Evolutionary conservation across 2,113 vertebrate genomes (phyloP).

Genomic region (Apteryx mantelli): DNA sequence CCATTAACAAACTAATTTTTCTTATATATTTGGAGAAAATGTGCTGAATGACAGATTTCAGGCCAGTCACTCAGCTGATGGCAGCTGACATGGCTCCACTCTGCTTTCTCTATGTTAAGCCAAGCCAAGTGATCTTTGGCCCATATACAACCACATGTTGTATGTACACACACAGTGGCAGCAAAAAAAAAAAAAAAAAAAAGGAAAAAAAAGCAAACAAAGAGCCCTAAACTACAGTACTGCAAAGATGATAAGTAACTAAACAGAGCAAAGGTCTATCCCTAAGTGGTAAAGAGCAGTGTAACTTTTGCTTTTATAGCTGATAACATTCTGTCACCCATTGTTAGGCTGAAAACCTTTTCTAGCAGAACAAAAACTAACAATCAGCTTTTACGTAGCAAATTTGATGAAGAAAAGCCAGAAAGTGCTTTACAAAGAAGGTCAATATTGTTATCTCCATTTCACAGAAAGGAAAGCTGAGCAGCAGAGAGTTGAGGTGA

Average conservation of each 20-base stretch:
- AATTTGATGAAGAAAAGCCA: neutral
- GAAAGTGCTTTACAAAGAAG: neutral
- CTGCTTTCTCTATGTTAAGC: neutral
- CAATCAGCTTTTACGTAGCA: constrained; percentile 9
- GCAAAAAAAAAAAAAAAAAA: neutral
- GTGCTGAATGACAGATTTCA: neutral
- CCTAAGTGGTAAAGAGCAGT: neutral
- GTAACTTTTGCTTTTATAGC: neutral
- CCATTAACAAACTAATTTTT: neutral
- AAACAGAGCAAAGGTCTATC: constrained; percentile 46
- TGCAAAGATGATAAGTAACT: constrained; percentile 25
- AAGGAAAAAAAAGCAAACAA: neutral
- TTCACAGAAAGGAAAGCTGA: neutral
- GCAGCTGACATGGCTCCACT: neutral
- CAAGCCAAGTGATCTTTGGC: neutral
- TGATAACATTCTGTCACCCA: neutral
- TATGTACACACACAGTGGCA: neutral
- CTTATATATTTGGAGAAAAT: neutral
- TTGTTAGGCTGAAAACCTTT: neutral
- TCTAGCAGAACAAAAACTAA: neutral
- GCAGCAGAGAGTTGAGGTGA: neutral
- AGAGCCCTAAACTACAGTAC: neutral
- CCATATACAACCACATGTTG: neutral
- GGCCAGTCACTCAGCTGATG: neutral
- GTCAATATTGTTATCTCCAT: neutral